Evolutionary conservation across 2,888 invertebrate species (phyloP).

Genomic region (Lasioglossum pauxillum): DNA sequence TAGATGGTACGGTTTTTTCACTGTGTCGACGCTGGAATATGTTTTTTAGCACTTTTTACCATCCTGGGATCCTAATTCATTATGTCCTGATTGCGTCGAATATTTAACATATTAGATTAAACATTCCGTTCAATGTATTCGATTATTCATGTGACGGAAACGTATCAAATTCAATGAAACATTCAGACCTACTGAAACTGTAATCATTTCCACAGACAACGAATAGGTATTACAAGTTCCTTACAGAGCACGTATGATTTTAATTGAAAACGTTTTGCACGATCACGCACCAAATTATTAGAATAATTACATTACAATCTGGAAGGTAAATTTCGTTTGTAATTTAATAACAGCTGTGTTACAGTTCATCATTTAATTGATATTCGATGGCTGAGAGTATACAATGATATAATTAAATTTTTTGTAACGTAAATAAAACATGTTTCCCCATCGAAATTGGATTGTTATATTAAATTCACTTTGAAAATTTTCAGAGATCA

Average conservation of each 20-base stretch:
- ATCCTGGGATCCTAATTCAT: not conserved
- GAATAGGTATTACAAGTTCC: not conserved
- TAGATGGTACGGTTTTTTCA: slow-evolving; percentile 35
- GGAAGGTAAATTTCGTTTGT: not conserved
- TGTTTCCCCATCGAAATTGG: not conserved
- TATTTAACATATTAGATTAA: not conserved
- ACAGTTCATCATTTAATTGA: not conserved
- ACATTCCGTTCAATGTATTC: not conserved
- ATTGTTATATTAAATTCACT: not conserved
- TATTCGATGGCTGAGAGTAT: not conserved
- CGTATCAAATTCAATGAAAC: too few species aligned
- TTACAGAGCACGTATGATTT: not conserved
- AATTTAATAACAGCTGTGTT: not conserved
- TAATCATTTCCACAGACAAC: not conserved
- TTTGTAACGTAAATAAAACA: not conserved
- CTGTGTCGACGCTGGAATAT: not conserved
- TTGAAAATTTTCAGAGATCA: not conserved
- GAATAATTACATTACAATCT: not conserved
- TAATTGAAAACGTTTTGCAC: not conserved
- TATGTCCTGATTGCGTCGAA: not conserved
- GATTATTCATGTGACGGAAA: too few species aligned
- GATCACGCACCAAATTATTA: not conserved
- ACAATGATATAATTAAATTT: not conserved
- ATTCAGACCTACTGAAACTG: too few species aligned
- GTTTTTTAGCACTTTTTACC: not conserved